phyloP scores from a whole-genome alignment of 2,797 vertebrate species.

The Coregonus ussuriensis region DNA sequence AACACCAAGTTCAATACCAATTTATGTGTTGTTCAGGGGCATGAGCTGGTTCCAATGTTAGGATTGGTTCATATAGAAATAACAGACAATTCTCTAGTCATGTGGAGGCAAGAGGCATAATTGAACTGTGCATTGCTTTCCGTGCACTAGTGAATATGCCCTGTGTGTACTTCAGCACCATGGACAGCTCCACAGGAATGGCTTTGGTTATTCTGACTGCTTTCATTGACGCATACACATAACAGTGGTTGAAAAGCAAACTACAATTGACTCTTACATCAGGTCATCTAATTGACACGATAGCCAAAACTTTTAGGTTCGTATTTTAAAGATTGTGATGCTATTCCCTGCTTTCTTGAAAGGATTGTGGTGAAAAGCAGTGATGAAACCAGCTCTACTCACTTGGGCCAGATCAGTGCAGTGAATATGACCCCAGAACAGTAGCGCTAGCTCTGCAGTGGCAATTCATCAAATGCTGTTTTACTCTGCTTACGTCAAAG shows the following conservation, averaged over 20 bases:
- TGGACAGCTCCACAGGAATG: slow-evolving; percentile 8
- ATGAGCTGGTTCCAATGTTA: not conserved
- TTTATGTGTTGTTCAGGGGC: not conserved
- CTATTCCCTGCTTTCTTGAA: slow-evolving; percentile 7
- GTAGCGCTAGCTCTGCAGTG: slow-evolving; percentile 41
- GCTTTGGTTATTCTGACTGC: not conserved
- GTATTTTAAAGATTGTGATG: not conserved
- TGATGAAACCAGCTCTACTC: slow-evolving; percentile 41
- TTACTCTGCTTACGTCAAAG: slow-evolving; percentile 43
- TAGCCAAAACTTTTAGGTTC: slow-evolving; percentile 29
- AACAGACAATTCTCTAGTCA: too few relatives aligned
- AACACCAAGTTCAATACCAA: not conserved
- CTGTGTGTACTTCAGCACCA: not conserved
- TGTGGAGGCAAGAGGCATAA: too few relatives aligned
- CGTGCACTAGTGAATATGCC: too few relatives aligned
- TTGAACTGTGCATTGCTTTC: too few relatives aligned
- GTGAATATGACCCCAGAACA: slow-evolving; percentile 60
- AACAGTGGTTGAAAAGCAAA: too few relatives aligned
- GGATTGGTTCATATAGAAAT: not conserved
- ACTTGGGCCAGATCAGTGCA: slow-evolving; percentile 56
- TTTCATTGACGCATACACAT: too few relatives aligned
- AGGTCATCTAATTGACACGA: slow-evolving; percentile 17
- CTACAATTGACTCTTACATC: slow-evolving; percentile 16
- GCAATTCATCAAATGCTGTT: slow-evolving; percentile 49
- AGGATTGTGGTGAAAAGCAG: slow-evolving; percentile 48